Evolutionary conservation across 2,113 vertebrate genomes (phyloP).

Genomic region (Orcinus orca): DNA sequence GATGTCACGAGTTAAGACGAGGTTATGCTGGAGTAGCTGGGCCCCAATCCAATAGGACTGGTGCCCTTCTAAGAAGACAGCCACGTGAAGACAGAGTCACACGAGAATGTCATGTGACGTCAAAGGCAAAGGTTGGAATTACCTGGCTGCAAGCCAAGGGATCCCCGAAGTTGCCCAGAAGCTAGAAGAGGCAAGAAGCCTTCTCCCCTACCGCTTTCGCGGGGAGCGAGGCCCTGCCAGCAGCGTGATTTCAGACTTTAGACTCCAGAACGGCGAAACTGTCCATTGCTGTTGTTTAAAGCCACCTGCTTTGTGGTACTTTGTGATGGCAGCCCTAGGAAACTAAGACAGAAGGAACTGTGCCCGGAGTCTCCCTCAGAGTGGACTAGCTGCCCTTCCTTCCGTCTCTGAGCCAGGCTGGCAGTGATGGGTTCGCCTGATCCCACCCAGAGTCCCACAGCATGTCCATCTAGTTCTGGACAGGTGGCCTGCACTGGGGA

Average conservation of each 20-base stretch:
- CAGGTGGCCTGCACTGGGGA: not conserved
- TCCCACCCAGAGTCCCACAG: fast-evolving
- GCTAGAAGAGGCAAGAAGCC: not conserved
- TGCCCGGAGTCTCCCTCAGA: not conserved
- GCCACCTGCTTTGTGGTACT: fast-evolving
- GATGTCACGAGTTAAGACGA: not conserved
- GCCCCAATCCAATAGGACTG: not conserved
- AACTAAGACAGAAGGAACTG: not conserved
- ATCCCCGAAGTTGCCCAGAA: not conserved
- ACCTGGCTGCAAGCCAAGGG: not conserved
- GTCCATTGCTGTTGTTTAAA: not conserved
- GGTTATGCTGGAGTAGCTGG: not conserved
- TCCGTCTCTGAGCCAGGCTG: not conserved
- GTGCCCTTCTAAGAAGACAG: not conserved
- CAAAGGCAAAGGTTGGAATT: not conserved
- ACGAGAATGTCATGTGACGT: fast-evolving
- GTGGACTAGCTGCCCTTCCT: too few relatives aligned
- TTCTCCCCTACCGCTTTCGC: fast-evolving
- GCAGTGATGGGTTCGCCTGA: not conserved
- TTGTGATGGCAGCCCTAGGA: not conserved
- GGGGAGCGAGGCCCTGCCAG: not conserved
- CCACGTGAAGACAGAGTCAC: not conserved
- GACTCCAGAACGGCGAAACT: not conserved
- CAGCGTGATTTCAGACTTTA: not conserved
- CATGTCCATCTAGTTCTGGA: too few relatives aligned